Evolutionary conservation across 2,797 vertebrate species (phyloP), one percentile per base, ranked within the genome.

Genomic region (Pangasius sanitwongsei): DNA sequence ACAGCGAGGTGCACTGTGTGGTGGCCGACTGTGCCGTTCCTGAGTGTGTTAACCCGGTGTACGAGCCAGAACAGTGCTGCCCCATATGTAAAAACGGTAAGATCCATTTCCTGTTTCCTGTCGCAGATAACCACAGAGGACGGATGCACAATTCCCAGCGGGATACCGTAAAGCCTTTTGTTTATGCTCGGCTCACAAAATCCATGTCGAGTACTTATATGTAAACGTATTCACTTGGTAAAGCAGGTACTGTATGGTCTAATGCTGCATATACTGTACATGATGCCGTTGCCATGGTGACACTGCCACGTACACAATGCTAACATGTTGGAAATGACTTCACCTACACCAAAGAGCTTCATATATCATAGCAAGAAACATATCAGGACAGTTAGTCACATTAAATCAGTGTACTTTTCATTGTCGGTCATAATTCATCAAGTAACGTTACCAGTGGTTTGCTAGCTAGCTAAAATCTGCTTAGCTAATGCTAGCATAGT

Each of bases 81-180:
- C 99, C 99, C 93, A 97, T 99, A 97, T 99, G 99, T 97, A 99
- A 99, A 97, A 99, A 99, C 94, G 99, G 99, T 99, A 98, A 99
- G 97, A 94, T 92, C 86, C 34, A 37, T 80, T 87, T 77, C 87
- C 75, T 91, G 88, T 90, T 86, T 83, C 83, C 9, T 91, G 87
- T 89, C 86, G 37, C 92, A 20, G 15, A 31, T n/a, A 78, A 55
- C 31, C 55, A 2, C 55, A 25, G 1, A 23, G 16, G 12, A 34
- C 16, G 5, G 75, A 48, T 15, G 4, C 41, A 57, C 16, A 34
- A 55, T 55, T 20, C 48, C 50, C n/a, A 34, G 28, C 8, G 16
- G 50, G 28, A 34, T 81, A 23, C 55, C 55, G 18, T 6, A 78
- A 78, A 50, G 6, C 20, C 6, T 59, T 1, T 15, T 28, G 11